Conservation (phyloP, 2,888 invertebrate species). For the Drosophila anomalipes region DNA sequence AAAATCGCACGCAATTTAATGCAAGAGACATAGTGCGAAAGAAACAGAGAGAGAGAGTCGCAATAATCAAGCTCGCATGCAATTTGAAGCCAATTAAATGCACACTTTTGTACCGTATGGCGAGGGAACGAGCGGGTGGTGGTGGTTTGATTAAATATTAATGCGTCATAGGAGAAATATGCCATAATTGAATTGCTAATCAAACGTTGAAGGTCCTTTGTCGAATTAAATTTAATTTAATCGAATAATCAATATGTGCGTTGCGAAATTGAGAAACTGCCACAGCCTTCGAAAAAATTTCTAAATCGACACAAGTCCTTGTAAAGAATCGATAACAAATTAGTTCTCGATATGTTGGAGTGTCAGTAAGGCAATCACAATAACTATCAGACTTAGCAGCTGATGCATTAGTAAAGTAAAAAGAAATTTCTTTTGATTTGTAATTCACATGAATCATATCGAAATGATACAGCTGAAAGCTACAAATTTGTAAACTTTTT, state of each 20-base stretch:
- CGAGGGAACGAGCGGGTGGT: not conserved
- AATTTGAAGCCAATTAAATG: conserved; percentile 27
- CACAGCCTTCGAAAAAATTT: not conserved
- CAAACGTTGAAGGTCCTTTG: not conserved
- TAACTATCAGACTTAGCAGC: conserved; percentile 9
- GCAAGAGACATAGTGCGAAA: not conserved
- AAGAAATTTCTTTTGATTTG: not conserved
- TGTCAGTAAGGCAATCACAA: conserved; percentile 3
- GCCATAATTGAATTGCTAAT: not conserved
- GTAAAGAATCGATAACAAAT: conserved; percentile 7
- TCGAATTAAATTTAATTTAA: not conserved
- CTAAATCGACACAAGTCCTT: not conserved
- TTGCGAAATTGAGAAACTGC: not conserved
- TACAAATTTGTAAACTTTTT: not conserved
- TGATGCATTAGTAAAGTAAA: not conserved
- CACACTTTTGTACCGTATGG: conserved; percentile 12
- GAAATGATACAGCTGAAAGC: not conserved
- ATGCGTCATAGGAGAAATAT: conserved; percentile 36
- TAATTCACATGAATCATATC: not conserved
- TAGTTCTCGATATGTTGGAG: not conserved
- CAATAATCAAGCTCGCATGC: conserved; percentile 3
- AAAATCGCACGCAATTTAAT: conserved; percentile 40
- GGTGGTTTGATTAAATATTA: not conserved
- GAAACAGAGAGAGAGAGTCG: not conserved
- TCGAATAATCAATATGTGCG: conserved; percentile 15